phyloP scores from a whole-genome alignment of 35 echinoderm and acorn worm genomes.

The Ophiothrix spiculata region DNA sequence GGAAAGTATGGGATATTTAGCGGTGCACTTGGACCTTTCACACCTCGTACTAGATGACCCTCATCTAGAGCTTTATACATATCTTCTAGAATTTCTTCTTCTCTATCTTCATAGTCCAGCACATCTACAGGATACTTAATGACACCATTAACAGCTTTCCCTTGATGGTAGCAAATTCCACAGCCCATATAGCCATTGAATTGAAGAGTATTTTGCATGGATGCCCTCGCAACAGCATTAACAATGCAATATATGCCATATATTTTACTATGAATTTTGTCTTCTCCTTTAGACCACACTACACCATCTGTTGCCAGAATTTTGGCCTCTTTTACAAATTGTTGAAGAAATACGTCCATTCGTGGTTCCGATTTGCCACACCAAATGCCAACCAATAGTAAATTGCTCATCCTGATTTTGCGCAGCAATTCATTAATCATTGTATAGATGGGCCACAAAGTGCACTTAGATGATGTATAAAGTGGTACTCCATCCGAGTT shows the following conservation, averaged over 20 bases:
- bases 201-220: constrained; percentile 48
- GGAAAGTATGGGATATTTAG: constrained; percentile 37
- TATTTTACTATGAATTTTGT: constrained; percentile 34
- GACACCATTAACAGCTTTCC: constrained; percentile 21
- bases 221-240: constrained; percentile 56
- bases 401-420: constrained; percentile 31
- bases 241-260: constrained; percentile 64
- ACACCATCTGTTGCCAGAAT: constrained; percentile 31
- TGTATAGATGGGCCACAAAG: constrained; percentile 60
- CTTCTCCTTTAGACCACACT: constrained; percentile 34
- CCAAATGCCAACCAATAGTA: constrained; percentile 64
- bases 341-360: constrained; percentile 42
- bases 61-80: constrained; percentile 33
- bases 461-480: constrained; percentile 47
- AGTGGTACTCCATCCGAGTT: constrained; percentile 59
- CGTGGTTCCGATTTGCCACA: constrained; percentile 58
- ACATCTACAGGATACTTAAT: constrained; percentile 65
- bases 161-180: constrained; percentile 56
- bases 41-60: constrained; percentile 4
- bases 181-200: constrained; percentile 71
- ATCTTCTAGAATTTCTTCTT: constrained; percentile 40
- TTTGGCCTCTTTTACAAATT: constrained; percentile 49
- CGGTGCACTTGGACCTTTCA: constrained; percentile 46
- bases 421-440: constrained; percentile 59
- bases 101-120: constrained; percentile 44